Base-by-base conservation (phyloP, 1,140 invertebrate species). In the Lysiphlebus fabarum region DNA sequence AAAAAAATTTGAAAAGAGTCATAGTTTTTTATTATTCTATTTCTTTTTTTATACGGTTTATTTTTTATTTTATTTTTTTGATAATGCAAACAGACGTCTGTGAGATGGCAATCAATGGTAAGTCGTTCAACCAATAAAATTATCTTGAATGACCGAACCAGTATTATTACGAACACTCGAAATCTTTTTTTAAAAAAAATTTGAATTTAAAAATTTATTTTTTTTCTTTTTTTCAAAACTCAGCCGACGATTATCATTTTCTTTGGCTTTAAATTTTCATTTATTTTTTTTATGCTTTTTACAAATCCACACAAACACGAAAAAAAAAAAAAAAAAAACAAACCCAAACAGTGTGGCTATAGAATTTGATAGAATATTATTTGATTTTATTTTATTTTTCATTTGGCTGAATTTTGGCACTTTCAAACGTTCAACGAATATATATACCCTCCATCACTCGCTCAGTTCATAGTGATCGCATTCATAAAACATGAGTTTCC, bases 401-500 rank as follows among this genome's bases (percentile, higher is more conserved):
- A 33, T 54, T 61, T 43, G 12, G 14, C 50, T 17, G 43, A 36
- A 60, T 54, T 45, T 53, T 36, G 14, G 51, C 47, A 41, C 36
- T 54, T 26, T 33, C 37, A 45, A 38, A 34, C 49, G 1, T 1
- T 26, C 17, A 26, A 26, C 17, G 17, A 26, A 26, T 26, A 26
- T 26, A 26, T 4, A 26, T n/a, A 53, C 36, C 41, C 40, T 50
- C 45, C 45, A 10, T 42, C 43, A 12, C 53, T 33, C 49, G 38
- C 40, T 41, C n/a, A 12, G 37, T 53, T 51, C 55, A 45, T 57
- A 43, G 38, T 44, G 61, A 69, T 73, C 71, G n/a, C n/a, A 73
- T 74, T 75, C 70, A 74, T 75, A 74, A 74, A 72, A 75, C 73
- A 75, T 75, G 73, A 75, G 71, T 68, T 67, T 70, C 70, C 66